phyloP scores from a whole-genome alignment of 2,888 invertebrate genomes.

The Suillia variegata region DNA sequence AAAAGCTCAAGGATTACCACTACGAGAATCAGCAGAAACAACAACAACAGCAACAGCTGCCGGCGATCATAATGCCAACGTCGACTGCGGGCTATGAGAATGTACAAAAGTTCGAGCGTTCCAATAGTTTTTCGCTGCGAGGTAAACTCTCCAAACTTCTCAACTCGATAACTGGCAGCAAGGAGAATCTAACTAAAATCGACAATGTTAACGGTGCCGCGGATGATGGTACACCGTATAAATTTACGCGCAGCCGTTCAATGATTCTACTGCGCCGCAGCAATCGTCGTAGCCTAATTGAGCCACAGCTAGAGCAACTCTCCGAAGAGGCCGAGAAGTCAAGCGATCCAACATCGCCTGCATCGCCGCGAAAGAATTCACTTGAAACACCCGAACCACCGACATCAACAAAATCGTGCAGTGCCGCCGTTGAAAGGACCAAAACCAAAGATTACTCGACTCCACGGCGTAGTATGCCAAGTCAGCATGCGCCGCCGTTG shows the following conservation, averaged over 20 bases:
- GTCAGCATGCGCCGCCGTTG: slow-evolving; percentile 37
- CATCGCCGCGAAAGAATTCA: slow-evolving; percentile 49
- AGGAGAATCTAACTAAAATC: slow-evolving; percentile 49
- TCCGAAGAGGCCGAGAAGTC: slow-evolving; percentile 56
- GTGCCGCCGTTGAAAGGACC: slow-evolving; percentile 35
- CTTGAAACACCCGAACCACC: slow-evolving; percentile 27
- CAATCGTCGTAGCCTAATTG: slow-evolving; percentile 57
- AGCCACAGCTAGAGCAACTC: slow-evolving; percentile 58
- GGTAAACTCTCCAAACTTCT: slow-evolving; percentile 55
- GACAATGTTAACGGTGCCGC: slow-evolving; percentile 37
- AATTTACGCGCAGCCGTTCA: slow-evolving; percentile 58
- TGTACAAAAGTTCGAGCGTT: slow-evolving; percentile 55
- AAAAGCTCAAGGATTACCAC: slow-evolving; percentile 30
- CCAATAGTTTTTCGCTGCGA: slow-evolving; percentile 58
- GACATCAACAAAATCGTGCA: neutral
- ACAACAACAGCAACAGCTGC: slow-evolving; percentile 27
- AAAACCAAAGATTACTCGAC: slow-evolving; percentile 1
- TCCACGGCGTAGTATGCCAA: slow-evolving; percentile 27
- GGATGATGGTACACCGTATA: slow-evolving; percentile 41
- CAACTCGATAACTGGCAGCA: slow-evolving; percentile 57
- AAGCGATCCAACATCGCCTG: slow-evolving; percentile 47
- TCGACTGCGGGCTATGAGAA: slow-evolving; percentile 33
- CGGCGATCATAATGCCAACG: too few species aligned
- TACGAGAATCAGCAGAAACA: slow-evolving; percentile 26
- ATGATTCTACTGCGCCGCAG: slow-evolving; percentile 56